Evolutionary conservation across 2,797 vertebrate species (phyloP), one percentile per base, ranked within the genome.

Genomic region (Odontamblyopus lacepedii): DNA sequence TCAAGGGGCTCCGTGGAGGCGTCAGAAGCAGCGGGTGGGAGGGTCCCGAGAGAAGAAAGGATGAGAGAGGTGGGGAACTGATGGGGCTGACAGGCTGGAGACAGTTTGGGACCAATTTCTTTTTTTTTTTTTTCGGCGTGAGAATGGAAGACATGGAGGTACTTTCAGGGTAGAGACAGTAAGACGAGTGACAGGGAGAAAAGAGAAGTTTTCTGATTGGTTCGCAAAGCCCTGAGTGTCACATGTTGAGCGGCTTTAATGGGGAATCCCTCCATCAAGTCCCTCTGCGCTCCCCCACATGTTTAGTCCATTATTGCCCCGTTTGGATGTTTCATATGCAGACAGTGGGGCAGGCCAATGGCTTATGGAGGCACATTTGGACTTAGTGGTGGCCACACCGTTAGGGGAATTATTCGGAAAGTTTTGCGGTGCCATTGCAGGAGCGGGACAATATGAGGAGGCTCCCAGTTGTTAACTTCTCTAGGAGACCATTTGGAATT

Each of bases 1-100:
- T 91, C 85, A 87, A 91, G 92, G 78, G 87, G 85, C 78, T 92
- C 88, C 85, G 81, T 85, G 71, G 76, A 88, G 92, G 89, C 90
- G 88, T 92, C 91, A 90, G 87, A 80, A 87, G 38, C 85, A 81
- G 90, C 73, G 84, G 87, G 87, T 85, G 88, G 90, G 86, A 82
- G 78, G 77, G 84, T 72, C 72, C 72, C 74, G 70, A 78, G 78
- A 82, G 79, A 81, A 80, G 75, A 78, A 76, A 76, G 66, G 87
- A 87, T 85, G 91, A 87, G 85, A 81, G 85, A 84, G 80, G 76
- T 84, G 82, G 84, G 80, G 84, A 80, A 69, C 78, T 85, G 84
- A 88, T 82, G 85, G 81, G 82, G 82, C 61, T 81, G 89, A 91
- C 84, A 82, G 87, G 81, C 66, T 77, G 72, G 78, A 85, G 87